Conservation (phyloP, 37 sponge, comb jelly and placozoan genomes). For the Hexactinellida sp. region DNA sequence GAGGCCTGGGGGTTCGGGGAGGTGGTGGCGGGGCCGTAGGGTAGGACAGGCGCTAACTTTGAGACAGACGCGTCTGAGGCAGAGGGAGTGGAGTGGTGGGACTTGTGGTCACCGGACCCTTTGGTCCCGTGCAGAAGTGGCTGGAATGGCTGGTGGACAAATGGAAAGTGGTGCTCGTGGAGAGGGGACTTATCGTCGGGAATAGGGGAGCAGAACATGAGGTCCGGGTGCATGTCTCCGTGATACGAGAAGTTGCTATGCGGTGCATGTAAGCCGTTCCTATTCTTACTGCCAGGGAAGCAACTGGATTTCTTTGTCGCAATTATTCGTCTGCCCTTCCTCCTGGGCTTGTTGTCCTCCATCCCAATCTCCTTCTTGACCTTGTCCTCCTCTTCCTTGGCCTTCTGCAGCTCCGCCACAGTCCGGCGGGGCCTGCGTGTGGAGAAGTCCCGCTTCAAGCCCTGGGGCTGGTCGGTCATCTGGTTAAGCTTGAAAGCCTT, state of each 20-base stretch:
- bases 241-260: not conserved
- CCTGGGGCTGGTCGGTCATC: slow-evolving; percentile 12
- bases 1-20: not conserved
- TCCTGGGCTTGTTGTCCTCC: not conserved
- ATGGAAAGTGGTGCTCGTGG: not conserved
- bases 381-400: not conserved
- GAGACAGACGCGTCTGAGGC: not conserved
- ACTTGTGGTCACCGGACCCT: not conserved
- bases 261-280: not conserved
- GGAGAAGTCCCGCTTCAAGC: not conserved
- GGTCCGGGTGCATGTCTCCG: not conserved
- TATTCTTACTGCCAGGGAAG: not conserved
- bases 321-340: not conserved
- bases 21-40: not conserved
- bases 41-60: not conserved
- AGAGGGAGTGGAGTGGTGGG: not conserved
- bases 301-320: not conserved
- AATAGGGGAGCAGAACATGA: not conserved
- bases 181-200: not conserved
- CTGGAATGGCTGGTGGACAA: not conserved
- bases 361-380: not conserved
- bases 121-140: slow-evolving; percentile 6
- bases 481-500: slow-evolving; percentile 8
- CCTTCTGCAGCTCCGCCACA: slow-evolving; percentile 6
- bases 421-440: not conserved